These are phyloP conservation scores for Drosophila niveifrons DNA, from an alignment of 2,888 invertebrate species.

Conservation along the genomic window DNA sequence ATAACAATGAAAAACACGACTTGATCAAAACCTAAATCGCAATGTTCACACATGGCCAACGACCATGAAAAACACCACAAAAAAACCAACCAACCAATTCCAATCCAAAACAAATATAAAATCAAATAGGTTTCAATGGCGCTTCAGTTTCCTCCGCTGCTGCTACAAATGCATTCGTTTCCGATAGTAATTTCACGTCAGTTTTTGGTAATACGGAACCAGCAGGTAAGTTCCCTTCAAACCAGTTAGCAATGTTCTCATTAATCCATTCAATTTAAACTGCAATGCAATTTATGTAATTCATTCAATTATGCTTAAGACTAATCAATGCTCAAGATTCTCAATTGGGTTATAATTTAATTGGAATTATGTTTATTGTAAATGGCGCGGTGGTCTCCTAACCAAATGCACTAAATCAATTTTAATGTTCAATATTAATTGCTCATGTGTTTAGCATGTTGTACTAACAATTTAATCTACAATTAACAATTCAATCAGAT, in stretches of 20 bases:
- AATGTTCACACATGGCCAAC: slow-evolving; percentile 35
- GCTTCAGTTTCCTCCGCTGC: slow-evolving; percentile 84
- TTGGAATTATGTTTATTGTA: slow-evolving; percentile 14
- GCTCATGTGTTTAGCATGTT: slow-evolving; percentile 48
- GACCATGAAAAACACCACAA: slow-evolving; percentile 27
- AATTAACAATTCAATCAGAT: slow-evolving; percentile 8
- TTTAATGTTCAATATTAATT: slow-evolving; percentile 25
- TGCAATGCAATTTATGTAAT: slow-evolving; percentile 43
- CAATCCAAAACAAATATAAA: slow-evolving; percentile 40
- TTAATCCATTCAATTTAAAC: slow-evolving; percentile 41
- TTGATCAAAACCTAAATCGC: slow-evolving; percentile 32
- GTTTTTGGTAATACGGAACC: slow-evolving; percentile 93
- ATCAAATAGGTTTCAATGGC: slow-evolving; percentile 85
- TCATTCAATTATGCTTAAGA: slow-evolving; percentile 25
- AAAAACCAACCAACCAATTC: slow-evolving; percentile 23
- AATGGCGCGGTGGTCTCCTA: slow-evolving; percentile 19
- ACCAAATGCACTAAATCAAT: slow-evolving; percentile 24
- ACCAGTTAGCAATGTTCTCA: slow-evolving; percentile 36
- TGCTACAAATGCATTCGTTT: slow-evolving; percentile 89
- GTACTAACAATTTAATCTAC: slow-evolving; percentile 42
- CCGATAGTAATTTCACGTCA: slow-evolving; percentile 94
- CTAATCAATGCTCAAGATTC: slow-evolving; percentile 23
- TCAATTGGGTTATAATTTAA: slow-evolving; percentile 21
- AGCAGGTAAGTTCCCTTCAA: slow-evolving; percentile 87
- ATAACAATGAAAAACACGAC: slow-evolving; percentile 31